Evolutionary conservation across 2,888 invertebrate genomes (phyloP).

Genomic region (Dinocampus coccinellae): DNA sequence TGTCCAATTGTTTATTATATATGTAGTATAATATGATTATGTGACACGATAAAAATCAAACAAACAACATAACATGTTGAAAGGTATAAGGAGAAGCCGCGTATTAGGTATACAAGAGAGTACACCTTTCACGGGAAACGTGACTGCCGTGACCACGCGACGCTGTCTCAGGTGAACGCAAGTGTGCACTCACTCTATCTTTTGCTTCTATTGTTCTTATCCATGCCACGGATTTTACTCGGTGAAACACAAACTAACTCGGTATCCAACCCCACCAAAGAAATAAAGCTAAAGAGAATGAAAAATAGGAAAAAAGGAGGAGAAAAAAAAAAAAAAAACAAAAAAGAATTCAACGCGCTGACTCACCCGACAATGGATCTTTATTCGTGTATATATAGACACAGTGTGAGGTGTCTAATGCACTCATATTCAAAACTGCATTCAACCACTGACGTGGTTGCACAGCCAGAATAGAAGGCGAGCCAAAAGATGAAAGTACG

Average conservation of each 20-base stretch:
- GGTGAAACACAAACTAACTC: conserved; percentile 54
- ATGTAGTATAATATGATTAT: not conserved
- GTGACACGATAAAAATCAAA: not conserved
- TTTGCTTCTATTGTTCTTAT: conserved; percentile 59
- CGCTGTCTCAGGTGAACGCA: conserved; percentile 52
- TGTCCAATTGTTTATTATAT: not conserved
- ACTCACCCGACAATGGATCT: conserved; percentile 55
- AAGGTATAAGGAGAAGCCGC: conserved; percentile 17
- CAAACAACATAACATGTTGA: not conserved
- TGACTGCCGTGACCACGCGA: conserved; percentile 59
- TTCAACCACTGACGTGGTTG: not conserved
- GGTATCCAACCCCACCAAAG: conserved; percentile 32
- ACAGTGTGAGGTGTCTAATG: conserved; percentile 23
- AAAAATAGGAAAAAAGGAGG: no score
- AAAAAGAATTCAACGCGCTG: conserved; percentile 42
- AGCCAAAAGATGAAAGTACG: not conserved
- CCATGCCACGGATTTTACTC: conserved; percentile 43
- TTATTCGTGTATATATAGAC: conserved; percentile 36
- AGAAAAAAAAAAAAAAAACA: conserved; percentile 33
- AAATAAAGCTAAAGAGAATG: conserved; percentile 41
- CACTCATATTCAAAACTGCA: not conserved
- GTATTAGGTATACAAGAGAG: conserved; percentile 14
- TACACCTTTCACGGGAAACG: conserved; percentile 54
- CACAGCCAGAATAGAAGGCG: not conserved
- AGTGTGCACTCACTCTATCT: conserved; percentile 41